A percentile compares a stretch with the other conserved stretches of the same genome.
Conservation (phyloP, 1,140 invertebrate genomes). For the Ceratoteleas bidentatus region DNA sequence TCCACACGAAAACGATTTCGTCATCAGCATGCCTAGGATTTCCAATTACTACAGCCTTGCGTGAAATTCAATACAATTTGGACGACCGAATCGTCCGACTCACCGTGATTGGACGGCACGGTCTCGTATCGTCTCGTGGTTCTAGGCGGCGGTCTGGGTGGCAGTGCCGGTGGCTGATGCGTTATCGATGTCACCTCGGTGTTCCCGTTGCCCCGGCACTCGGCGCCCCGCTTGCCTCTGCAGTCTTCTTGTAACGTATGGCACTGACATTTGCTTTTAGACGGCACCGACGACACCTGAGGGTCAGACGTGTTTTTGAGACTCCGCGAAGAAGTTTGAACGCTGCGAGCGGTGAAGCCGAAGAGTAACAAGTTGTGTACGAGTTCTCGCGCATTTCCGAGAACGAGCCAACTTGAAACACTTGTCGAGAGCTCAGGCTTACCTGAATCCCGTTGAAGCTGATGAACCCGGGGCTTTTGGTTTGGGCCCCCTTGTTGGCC, state of each 20-base stretch:
- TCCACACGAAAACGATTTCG: conserved; percentile 10
- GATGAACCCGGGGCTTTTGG: conserved; percentile 68
- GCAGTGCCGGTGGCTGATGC: conserved; percentile 78
- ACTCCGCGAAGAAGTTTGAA: conserved; percentile 9
- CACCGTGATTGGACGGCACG: conserved; percentile 72
- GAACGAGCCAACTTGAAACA: conserved; percentile 9
- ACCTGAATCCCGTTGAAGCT: conserved; percentile 75
- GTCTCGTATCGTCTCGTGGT: conserved; percentile 76
- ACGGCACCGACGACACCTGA: conserved; percentile 73
- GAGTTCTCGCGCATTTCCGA: conserved; percentile 9
- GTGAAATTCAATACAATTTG: conserved; percentile 26
- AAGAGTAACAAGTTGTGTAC: conserved; percentile 56
- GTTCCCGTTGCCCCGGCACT: conserved; percentile 71
- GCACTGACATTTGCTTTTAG: conserved; percentile 79
- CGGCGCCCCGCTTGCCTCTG: conserved; percentile 69
- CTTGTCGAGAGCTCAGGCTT: conserved; percentile 2
- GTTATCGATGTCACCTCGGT: conserved; percentile 73
- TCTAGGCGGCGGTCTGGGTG: conserved; percentile 77
- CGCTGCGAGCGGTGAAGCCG: conserved; percentile 12
- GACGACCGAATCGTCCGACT: conserved; percentile 52
- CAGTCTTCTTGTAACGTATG: conserved; percentile 73
- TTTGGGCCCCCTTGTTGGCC: conserved; percentile 62
- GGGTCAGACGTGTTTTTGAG: conserved; percentile 55
- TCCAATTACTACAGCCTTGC: background rate
- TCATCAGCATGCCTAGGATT: background rate